Evolutionary conservation across 2,113 vertebrate species (phyloP).

Genomic region (Coreoperca whiteheadi): DNA sequence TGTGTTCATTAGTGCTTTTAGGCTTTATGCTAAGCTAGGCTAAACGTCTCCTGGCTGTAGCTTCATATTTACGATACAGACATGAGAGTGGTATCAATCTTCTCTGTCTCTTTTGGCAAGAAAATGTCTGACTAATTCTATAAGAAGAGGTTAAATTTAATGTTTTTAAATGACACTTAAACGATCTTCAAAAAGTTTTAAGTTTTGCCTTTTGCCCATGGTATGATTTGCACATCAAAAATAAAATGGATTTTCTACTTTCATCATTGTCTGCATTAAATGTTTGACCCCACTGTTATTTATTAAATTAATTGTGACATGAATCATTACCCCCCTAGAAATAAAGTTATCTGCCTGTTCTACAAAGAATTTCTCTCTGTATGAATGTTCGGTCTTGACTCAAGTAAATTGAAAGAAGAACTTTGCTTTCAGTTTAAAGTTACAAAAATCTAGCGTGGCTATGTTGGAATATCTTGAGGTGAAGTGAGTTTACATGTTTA

Average conservation of each 20-base stretch:
- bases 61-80: not conserved
- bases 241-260: not conserved
- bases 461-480: not conserved
- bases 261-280: not conserved
- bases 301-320: not conserved
- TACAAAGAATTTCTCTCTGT: not conserved
- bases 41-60: no score
- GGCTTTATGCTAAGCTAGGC: no score
- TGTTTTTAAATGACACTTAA: not conserved
- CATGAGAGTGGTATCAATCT: not conserved
- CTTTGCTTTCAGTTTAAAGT: not conserved
- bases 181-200: not conserved
- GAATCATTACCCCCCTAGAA: not conserved
- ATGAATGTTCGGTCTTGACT: not conserved
- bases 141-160: not conserved
- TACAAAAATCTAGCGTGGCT: not conserved
- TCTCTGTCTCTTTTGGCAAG: no score
- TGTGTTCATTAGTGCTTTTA: no score
- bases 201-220: not conserved
- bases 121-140: not conserved
- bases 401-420: no score
- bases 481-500: conserved; percentile 3
- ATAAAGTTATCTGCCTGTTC: not conserved
- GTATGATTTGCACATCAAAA: not conserved
- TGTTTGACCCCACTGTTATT: not conserved